These are phyloP conservation scores for Grallaria varia DNA, from an alignment of 2,113 vertebrate genomes.

Conservation along the genomic window DNA sequence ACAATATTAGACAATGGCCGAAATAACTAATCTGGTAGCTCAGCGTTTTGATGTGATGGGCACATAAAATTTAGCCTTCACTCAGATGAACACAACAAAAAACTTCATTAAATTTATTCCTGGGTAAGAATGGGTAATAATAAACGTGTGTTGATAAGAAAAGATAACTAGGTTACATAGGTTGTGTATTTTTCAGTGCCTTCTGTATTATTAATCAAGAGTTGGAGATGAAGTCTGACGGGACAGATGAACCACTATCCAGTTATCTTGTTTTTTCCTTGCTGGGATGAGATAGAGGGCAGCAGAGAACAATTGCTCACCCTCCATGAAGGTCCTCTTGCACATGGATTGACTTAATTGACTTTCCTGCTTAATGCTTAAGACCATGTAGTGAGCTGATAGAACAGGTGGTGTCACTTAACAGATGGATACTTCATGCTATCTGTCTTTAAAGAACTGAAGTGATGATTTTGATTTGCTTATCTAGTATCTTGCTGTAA, in stretches of 20 bases:
- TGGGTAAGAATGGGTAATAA: background rate
- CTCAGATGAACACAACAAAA: background rate
- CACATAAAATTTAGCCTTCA: background rate
- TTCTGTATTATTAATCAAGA: background rate
- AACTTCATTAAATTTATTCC: background rate
- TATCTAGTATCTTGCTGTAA: constrained; percentile 16
- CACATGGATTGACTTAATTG: background rate
- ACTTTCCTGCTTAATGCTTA: background rate
- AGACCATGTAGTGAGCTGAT: background rate
- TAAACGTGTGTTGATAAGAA: background rate
- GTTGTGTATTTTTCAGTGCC: background rate
- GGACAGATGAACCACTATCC: background rate
- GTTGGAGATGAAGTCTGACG: background rate
- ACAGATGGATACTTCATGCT: constrained; percentile 46
- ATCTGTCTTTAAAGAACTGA: constrained; percentile 43
- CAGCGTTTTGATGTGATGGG: background rate
- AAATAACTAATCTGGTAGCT: background rate
- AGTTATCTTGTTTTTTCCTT: background rate
- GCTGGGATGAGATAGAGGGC: background rate
- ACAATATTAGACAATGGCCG: background rate
- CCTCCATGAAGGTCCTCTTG: background rate
- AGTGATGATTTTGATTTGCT: constrained; percentile 55
- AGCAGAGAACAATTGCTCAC: background rate
- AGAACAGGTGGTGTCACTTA: constrained; percentile 32
- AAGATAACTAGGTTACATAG: background rate